phyloP scores from a whole-genome alignment of 2,888 invertebrate genomes.

The Trissonchulus latispiculum region DNA sequence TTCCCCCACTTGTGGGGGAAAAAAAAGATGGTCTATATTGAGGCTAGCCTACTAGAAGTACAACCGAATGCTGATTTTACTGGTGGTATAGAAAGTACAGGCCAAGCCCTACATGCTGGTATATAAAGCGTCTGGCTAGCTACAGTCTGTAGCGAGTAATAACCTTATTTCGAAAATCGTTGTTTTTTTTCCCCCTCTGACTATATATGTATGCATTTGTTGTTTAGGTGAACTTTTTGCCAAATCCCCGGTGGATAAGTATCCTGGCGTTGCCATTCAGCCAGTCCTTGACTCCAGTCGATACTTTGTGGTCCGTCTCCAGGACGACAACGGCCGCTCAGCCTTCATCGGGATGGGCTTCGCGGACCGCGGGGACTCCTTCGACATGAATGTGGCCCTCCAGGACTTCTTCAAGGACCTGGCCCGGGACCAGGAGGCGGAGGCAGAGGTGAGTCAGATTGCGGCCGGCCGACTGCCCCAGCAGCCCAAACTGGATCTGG shows the following conservation, averaged over 20 bases:
- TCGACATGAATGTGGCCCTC: conserved; percentile 93
- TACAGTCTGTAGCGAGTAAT: too few relatives aligned
- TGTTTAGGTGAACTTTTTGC: conserved; percentile 70
- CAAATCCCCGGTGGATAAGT: conserved; percentile 83
- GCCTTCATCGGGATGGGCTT: conserved; percentile 97
- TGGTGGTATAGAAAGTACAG: too few relatives aligned
- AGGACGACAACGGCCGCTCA: conserved; percentile 72
- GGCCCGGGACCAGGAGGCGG: background rate
- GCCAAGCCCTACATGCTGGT: too few relatives aligned
- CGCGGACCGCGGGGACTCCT: conserved; percentile 92
- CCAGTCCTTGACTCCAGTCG: conserved; percentile 92
- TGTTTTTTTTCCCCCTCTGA: too few relatives aligned
- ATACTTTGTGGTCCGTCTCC: conserved; percentile 88
- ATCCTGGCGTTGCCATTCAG: conserved; percentile 88
- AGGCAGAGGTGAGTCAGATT: background rate
- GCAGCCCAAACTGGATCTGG: conserved; percentile 71
- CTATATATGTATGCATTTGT: background rate
- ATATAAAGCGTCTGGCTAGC: too few relatives aligned
- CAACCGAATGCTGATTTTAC: too few relatives aligned
- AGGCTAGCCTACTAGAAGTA: too few relatives aligned
- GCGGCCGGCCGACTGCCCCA: conserved; percentile 44
- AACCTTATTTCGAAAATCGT: too few relatives aligned
- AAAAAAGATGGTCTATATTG: too few relatives aligned
- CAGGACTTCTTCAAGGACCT: conserved; percentile 86
- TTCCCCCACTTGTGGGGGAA: too few relatives aligned